These are phyloP conservation scores for Tachuris rubrigastra DNA, from an alignment of 2,113 vertebrate species.

Conservation along the genomic window DNA sequence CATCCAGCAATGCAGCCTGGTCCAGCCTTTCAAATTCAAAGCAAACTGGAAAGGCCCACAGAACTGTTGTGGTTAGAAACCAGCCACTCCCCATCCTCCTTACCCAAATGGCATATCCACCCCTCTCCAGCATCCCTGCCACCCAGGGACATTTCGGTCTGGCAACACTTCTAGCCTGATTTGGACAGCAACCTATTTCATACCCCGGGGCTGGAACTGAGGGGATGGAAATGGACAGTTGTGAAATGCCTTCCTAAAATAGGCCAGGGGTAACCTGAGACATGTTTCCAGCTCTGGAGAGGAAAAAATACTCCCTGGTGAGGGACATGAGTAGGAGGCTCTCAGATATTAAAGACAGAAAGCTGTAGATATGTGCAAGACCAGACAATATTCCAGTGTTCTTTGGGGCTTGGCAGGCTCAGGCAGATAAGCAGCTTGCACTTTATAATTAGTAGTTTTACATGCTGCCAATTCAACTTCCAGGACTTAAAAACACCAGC, in stretches of 20 bases:
- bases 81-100: neutral
- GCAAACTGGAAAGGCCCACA: neutral
- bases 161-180: neutral
- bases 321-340: neutral
- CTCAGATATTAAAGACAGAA: neutral
- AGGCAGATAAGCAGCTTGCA: neutral
- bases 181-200: neutral
- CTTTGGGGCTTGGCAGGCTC: neutral
- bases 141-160: neutral
- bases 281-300: neutral
- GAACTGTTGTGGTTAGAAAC: neutral
- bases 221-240: neutral
- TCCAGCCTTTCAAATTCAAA: neutral
- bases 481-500: neutral
- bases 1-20: neutral
- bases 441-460: neutral
- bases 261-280: constrained; percentile 6
- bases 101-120: neutral
- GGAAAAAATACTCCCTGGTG: neutral
- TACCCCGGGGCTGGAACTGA: neutral
- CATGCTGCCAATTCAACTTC: neutral
- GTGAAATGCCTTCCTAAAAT: neutral
- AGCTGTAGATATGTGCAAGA: neutral
- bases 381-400: neutral
- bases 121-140: neutral